Evolutionary conservation across 2,113 vertebrate species (phyloP).

Genomic region (Puntigrus tetrazona): DNA sequence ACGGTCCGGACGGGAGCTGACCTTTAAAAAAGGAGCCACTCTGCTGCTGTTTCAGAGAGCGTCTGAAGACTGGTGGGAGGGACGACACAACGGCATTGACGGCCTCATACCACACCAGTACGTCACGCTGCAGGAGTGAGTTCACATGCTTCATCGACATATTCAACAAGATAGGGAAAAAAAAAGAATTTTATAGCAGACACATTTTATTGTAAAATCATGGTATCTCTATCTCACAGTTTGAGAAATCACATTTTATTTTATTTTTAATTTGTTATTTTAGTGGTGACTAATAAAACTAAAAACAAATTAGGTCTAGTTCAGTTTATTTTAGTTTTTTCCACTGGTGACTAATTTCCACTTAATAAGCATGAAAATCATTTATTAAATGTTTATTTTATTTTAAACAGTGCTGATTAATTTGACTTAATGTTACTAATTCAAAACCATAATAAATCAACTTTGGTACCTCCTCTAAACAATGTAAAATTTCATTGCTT

Average conservation of each 20-base stretch:
- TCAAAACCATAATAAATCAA: neutral
- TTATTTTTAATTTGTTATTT: neutral
- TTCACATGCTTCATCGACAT: neutral
- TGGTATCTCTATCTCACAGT: neutral
- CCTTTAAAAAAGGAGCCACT: conserved; percentile 96
- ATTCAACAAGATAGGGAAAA: neutral
- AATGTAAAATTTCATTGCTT: neutral
- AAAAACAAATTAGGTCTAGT: too few species aligned
- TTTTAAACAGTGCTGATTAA: neutral
- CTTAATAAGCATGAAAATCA: neutral
- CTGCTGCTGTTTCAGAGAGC: conserved; percentile 93
- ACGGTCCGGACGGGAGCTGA: conserved; percentile 91
- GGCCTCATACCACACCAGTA: conserved; percentile 98
- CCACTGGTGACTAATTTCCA: neutral
- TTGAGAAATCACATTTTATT: neutral
- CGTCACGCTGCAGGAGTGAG: conserved; percentile 91
- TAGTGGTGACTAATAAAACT: neutral
- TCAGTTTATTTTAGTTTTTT: neutral
- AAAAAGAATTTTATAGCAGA: neutral
- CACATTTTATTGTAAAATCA: neutral
- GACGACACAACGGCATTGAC: conserved; percentile 86
- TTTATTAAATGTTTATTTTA: neutral
- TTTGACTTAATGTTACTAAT: neutral
- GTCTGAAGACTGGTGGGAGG: conserved; percentile 99
- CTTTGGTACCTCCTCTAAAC: neutral